Percentiles rank a stretch among this genome's conserved stretches.
Conservation (phyloP, 2,797 vertebrate species). For the Echiichthys vipera region DNA sequence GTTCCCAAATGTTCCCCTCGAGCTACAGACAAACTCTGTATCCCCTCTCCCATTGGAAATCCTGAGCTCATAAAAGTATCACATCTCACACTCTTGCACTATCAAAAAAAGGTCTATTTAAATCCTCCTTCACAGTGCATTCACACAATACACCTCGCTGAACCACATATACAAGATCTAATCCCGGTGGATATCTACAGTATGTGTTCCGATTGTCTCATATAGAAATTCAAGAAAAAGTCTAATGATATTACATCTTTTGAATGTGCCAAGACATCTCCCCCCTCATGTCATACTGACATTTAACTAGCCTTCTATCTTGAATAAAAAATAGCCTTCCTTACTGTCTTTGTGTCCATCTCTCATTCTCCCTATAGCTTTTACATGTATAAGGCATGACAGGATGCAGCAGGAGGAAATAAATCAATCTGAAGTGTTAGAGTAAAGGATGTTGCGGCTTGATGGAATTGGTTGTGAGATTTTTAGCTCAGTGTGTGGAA, state of each 20-base stretch:
- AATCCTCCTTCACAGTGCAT: slow-evolving; percentile 43
- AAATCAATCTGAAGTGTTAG: slow-evolving; percentile 32
- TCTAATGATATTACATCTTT: slow-evolving; percentile 20
- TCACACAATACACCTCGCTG: slow-evolving; percentile 18
- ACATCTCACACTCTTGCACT: slow-evolving; percentile 48
- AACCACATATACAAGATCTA: slow-evolving; percentile 25
- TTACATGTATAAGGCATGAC: slow-evolving; percentile 11
- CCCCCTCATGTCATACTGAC: slow-evolving; percentile 30
- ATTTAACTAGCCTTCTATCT: slow-evolving; percentile 22
- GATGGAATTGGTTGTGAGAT: slow-evolving; percentile 30
- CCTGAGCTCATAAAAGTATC: slow-evolving; percentile 48
- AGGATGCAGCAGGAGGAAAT: slow-evolving; percentile 14
- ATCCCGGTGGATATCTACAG: slow-evolving; percentile 47
- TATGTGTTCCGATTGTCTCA: slow-evolving; percentile 1
- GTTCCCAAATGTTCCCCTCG: slow-evolving; percentile 51
- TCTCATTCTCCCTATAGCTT: not conserved
- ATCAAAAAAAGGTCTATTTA: slow-evolving; percentile 65
- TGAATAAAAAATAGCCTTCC: not conserved
- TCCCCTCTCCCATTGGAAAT: slow-evolving; percentile 54
- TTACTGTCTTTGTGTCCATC: not conserved
- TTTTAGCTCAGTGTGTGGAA: slow-evolving; percentile 2
- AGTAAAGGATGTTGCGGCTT: slow-evolving; percentile 19
- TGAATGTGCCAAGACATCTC: slow-evolving; percentile 21
- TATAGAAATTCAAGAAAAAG: slow-evolving; percentile 30
- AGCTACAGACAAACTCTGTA: slow-evolving; percentile 60